These are phyloP conservation scores for Nemotelus nigrinus DNA, from an alignment of 2,888 invertebrate genomes.

Conservation along the genomic window DNA sequence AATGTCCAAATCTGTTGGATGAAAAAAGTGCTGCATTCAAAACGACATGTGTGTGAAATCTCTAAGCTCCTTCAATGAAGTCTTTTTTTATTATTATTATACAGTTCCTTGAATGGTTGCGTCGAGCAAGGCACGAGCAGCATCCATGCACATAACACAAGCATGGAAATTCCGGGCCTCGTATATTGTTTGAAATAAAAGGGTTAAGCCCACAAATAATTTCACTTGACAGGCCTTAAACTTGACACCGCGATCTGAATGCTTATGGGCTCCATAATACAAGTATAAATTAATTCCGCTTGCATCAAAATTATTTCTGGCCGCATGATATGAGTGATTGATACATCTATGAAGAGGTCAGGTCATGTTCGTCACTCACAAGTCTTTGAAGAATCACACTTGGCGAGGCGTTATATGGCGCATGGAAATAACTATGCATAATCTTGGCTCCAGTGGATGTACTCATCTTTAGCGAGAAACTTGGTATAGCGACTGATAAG, in stretches of 20 bases:
- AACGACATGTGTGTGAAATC: too few relatives aligned
- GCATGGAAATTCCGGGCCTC: too few relatives aligned
- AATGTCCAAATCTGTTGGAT: too few relatives aligned
- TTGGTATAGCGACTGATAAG: not conserved
- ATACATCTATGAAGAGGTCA: not conserved
- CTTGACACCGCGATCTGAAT: not conserved
- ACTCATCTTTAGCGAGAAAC: not conserved
- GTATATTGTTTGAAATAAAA: not conserved
- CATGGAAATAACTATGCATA: not conserved
- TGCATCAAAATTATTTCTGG: not conserved
- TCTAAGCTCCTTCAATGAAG: too few relatives aligned
- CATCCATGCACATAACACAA: too few relatives aligned
- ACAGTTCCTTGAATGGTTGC: too few relatives aligned
- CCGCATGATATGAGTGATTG: not conserved
- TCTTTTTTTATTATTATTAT: too few relatives aligned
- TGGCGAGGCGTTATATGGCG: not conserved
- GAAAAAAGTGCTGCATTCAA: too few relatives aligned
- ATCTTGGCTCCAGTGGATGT: not conserved
- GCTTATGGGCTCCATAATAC: not conserved
- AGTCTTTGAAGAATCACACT: not conserved
- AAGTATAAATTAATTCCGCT: not conserved
- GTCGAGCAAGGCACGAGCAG: too few relatives aligned
- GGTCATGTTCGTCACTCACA: not conserved
- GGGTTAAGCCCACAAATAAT: not conserved
- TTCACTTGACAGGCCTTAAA: not conserved